A percentile compares a stretch with the other conserved stretches of the same genome.
Evolutionary conservation across 2,888 invertebrate genomes (phyloP).

Genomic region (Brachypterus glaber): DNA sequence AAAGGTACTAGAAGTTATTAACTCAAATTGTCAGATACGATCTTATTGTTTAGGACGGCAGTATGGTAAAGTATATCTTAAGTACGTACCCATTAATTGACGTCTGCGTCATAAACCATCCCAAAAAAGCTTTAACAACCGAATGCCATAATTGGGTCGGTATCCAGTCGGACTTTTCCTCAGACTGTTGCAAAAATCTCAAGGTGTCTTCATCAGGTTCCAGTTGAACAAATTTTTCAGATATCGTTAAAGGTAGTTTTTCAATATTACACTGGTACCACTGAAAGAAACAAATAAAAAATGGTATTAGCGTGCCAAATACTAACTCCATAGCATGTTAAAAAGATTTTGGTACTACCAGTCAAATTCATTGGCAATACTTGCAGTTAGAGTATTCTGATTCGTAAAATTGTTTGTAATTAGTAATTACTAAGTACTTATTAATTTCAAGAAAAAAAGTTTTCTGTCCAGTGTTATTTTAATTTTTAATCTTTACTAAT

Average conservation of each 20-base stretch:
- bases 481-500: too few species aligned
- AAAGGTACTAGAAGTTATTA: too few species aligned
- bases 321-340: neutral
- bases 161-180: constrained; percentile 74
- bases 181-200: constrained; percentile 61
- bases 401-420: too few species aligned
- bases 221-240: constrained; percentile 55
- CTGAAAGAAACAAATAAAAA: constrained; percentile 41
- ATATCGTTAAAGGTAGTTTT: constrained; percentile 45
- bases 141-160: constrained; percentile 87
- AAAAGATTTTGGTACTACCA: neutral
- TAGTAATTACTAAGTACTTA: too few species aligned
- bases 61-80: too few species aligned
- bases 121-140: constrained; percentile 72
- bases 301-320: too few species aligned
- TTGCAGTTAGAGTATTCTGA: too few species aligned
- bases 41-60: neutral
- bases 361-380: too few species aligned
- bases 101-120: constrained; percentile 88
- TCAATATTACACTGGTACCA: constrained; percentile 62
- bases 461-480: too few species aligned
- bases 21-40: too few species aligned
- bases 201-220: constrained; percentile 64
- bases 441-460: too few species aligned
- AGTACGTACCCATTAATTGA: constrained; percentile 83